phyloP scores from a whole-genome alignment of 2,888 invertebrate species.

The Hydrotaea cyrtoneurina region DNA sequence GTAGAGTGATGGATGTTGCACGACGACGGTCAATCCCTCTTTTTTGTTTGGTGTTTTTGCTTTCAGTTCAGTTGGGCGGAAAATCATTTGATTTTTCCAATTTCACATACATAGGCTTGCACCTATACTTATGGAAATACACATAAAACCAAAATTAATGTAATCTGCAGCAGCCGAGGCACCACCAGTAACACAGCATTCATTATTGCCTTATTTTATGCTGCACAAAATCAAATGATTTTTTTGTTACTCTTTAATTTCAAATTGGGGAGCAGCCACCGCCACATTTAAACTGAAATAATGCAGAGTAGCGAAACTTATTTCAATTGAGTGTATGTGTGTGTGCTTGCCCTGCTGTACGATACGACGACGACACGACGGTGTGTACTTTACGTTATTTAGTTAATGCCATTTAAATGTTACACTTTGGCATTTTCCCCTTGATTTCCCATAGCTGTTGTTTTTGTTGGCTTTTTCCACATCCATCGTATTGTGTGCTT shows the following conservation, averaged over 20 bases:
- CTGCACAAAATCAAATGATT: conserved; percentile 20
- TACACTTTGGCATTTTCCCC: conserved; percentile 62
- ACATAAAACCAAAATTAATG: conserved; percentile 11
- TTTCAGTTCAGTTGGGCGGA: conserved; percentile 45
- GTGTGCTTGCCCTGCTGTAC: too few relatives aligned
- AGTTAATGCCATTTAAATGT: conserved; percentile 59
- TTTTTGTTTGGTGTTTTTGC: not conserved
- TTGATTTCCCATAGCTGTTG: conserved; percentile 40
- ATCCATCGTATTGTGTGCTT: conserved; percentile 1
- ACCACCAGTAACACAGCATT: too few relatives aligned
- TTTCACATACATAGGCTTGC: not conserved
- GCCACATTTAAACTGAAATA: not conserved
- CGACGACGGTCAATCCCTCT: conserved; percentile 46
- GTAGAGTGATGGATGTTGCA: conserved; percentile 43
- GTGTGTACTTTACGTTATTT: conserved; percentile 9
- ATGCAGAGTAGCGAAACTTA: not conserved
- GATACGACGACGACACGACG: not conserved
- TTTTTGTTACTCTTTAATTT: not conserved
- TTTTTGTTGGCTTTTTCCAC: not conserved
- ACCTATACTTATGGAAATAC: not conserved
- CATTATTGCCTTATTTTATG: not conserved
- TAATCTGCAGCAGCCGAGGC: not conserved
- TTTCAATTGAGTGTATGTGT: too few relatives aligned
- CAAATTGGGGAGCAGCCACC: conserved; percentile 23
- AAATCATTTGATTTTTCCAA: conserved; percentile 45